Evolutionary conservation across 2,888 invertebrate species (phyloP), one percentile per base, ranked within the genome.

Genomic region (Drosophila paranaensis): DNA sequence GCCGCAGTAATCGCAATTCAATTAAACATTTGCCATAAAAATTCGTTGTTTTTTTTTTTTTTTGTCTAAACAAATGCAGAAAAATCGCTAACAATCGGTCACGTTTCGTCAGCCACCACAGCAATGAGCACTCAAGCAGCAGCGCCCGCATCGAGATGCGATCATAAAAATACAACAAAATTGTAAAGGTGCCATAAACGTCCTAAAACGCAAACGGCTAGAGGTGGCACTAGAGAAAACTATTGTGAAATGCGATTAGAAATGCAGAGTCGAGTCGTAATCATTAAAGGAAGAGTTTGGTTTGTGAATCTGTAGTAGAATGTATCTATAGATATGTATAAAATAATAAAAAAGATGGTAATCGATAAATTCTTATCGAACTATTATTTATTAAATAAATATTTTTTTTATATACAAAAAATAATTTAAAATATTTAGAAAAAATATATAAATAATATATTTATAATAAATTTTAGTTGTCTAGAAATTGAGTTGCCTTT

Each of bases 61-160:
- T 70, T 67, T 33, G 55, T 58, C 55, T 54, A 68, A 67, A 66
- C 71, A 68, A 73, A 64, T 72, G 64, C 79, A 81, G 63, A 72
- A 63, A 57, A 54, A 43, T 54, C 13, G 46, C 62, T 30, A 71
- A 75, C 79, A 86, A 88, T 88, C 72, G 82, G 89, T 83, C 82
- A 83, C 82, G 82, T 83, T 83, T 83, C 79, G 87, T 82, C 87
- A 82, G 76, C 77, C n/a, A n/a, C n/a, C 80, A 37, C 20, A 60
- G 27, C 55, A 55, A 51, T 39, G 60, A 43, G 6, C 10, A 50
- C 37, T 56, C 25, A 33, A 33, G 60, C 55, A 58, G 45, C 71
- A 60, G 71, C 53, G 75, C 88, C 86, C 88, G 83, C 86, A 82
- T 69, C 42, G 61, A 65, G 65, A 61, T 60, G 74, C 40, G 76